Evolutionary conservation across 2,113 vertebrate genomes (phyloP).

Genomic region (Gadus chalcogrammus): DNA sequence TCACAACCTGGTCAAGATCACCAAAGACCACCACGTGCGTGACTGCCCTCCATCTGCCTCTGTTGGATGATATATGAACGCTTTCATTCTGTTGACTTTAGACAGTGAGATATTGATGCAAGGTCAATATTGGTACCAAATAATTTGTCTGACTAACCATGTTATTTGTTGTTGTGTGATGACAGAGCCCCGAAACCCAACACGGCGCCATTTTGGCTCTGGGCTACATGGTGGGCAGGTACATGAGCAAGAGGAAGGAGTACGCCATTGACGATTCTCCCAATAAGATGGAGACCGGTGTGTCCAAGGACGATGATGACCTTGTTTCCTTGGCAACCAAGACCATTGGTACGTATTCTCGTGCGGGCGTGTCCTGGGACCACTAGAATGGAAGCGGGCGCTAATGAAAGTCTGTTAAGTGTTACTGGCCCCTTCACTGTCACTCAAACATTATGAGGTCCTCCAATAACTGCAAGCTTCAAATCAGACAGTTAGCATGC

Average conservation of each 20-base stretch:
- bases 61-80: background rate
- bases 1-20: constrained; percentile 88
- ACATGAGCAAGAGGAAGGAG: constrained; percentile 81
- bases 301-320: constrained; percentile 78
- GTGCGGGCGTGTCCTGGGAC: too few relatives aligned
- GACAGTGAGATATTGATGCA: background rate
- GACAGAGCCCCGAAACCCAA: constrained; percentile 90
- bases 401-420: too few relatives aligned
- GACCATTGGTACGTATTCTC: constrained; percentile 78
- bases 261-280: constrained; percentile 45
- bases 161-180: constrained; percentile 12
- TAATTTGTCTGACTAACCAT: background rate
- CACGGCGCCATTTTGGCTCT: constrained; percentile 93
- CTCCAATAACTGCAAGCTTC: too few relatives aligned
- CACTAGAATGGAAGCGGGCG: too few relatives aligned
- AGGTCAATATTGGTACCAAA: too few relatives aligned
- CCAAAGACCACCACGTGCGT: constrained; percentile 89
- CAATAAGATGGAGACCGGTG: constrained; percentile 58
- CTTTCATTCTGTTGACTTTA: background rate
- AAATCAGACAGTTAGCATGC: too few relatives aligned
- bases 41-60: background rate
- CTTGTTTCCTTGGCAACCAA: constrained; percentile 84
- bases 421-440: too few relatives aligned
- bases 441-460: too few relatives aligned
- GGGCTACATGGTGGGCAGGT: constrained; percentile 91